Base-by-base conservation (phyloP, 2,888 invertebrate genomes). In the Acronicta aceris region DNA sequence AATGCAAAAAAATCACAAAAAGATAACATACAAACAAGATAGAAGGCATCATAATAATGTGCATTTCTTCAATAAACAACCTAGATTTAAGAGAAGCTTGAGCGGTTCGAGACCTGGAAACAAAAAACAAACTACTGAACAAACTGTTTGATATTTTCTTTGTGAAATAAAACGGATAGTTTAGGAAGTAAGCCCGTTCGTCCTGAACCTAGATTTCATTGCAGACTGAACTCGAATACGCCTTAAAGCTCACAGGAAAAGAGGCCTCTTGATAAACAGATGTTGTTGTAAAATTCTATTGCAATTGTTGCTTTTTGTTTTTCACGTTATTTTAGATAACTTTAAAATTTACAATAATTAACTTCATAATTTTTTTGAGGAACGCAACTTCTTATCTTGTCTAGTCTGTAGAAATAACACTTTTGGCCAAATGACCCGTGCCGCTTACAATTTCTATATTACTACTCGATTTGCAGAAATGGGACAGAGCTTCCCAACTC, bases 101-200 rank as follows among this genome's bases (percentile, higher is more conserved):
- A 54, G 41, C 33, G 45, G 50, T 46, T 38, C 40, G 8, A 42
- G 45, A 27, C 40, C 42, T 40, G 27, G 3, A 52, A 71, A 57
- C 57, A 58, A 60, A 68, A 55, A 55, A 15, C 42, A 30, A 55
- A 59, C 67, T 42, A 49, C 10, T 21, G 41, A 54, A 51, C 45
- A 57, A 60, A 64, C 59, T 55, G 56, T 64, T 71, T 63, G 59
- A 70, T 70, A 57, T 74, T 71, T 74, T 59, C 71, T 64, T 63
- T 59, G 56, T 48, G 56, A 70, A 71, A 64, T 60, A 60, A 74
- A 70, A 46, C 55, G 46, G 46, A 74, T 74, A 53, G 71, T 74
- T 74, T 50, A 50, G 43, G 52, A 64, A 60, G 57, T 53, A 63
- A 74, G 16, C 43, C 40, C 30, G 74, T 56, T 63, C 63, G 53